A percentile compares a stretch with the other conserved stretches of the same genome.
These are phyloP conservation scores for Rutpela maculata DNA, from an alignment of 2,888 invertebrate genomes.

Conservation along the genomic window DNA sequence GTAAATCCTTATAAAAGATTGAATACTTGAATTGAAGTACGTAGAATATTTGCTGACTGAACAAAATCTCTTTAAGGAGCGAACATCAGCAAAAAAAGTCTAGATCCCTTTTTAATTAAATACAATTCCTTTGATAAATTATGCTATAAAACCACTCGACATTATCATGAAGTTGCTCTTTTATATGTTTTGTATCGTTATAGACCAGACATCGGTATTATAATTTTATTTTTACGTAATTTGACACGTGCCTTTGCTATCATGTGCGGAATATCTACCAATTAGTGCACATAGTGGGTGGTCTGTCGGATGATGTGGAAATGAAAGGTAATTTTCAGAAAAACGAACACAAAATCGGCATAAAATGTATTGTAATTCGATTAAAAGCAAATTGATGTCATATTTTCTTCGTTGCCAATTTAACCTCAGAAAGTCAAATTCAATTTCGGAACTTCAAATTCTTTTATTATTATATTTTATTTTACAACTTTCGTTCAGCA, in stretches of 20 bases:
- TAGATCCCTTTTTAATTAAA: conserved; percentile 13
- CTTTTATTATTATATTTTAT: too few species aligned
- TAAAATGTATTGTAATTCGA: too few species aligned
- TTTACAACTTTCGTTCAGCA: too few species aligned
- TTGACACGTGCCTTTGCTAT: not conserved
- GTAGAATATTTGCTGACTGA: conserved; percentile 7
- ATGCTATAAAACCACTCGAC: conserved; percentile 11
- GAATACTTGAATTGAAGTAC: conserved; percentile 13
- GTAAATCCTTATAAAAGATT: conserved; percentile 5
- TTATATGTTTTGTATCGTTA: not conserved
- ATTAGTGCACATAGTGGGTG: too few species aligned
- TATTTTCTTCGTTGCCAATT: too few species aligned
- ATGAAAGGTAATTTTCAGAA: too few species aligned
- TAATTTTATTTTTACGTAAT: not conserved
- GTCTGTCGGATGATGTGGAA: too few species aligned
- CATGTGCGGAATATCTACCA: too few species aligned
- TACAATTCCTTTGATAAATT: conserved; percentile 12
- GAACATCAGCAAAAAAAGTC: conserved; percentile 6
- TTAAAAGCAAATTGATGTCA: too few species aligned
- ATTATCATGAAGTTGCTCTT: conserved; percentile 18
- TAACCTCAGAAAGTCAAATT: too few species aligned
- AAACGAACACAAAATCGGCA: too few species aligned
- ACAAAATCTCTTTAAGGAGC: not conserved
- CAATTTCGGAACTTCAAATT: too few species aligned
- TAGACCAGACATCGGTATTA: not conserved